Percentiles rank a stretch among this genome's conserved stretches.
phyloP scores from a whole-genome alignment of 2,888 invertebrate genomes.

The Eulithis prunata region DNA sequence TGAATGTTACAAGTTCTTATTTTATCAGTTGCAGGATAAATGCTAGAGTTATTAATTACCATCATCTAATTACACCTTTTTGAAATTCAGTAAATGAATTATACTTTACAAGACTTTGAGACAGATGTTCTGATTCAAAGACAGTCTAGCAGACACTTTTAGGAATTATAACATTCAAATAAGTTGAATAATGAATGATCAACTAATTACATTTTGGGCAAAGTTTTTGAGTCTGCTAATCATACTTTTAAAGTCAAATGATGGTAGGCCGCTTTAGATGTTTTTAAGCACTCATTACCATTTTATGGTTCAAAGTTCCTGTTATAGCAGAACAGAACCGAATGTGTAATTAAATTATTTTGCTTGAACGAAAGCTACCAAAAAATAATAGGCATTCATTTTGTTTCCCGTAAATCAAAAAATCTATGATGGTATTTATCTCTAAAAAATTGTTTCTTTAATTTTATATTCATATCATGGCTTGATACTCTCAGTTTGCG shows the following conservation, averaged over 20 bases:
- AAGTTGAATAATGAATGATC: not conserved
- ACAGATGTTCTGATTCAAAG: constrained; percentile 2
- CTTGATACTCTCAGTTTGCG: too few relatives aligned
- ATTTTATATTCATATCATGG: too few relatives aligned
- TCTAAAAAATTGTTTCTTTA: too few relatives aligned
- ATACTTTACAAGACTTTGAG: not conserved
- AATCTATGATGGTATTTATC: not conserved
- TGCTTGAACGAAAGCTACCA: not conserved
- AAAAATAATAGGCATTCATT: not conserved
- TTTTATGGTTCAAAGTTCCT: constrained; percentile 9
- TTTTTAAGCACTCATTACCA: constrained; percentile 20
- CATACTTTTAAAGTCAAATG: not conserved
- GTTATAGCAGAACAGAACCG: constrained; percentile 9
- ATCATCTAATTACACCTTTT: too few relatives aligned
- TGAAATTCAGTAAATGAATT: not conserved
- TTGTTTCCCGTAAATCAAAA: not conserved
- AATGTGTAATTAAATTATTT: constrained; percentile 1
- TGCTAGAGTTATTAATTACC: too few relatives aligned
- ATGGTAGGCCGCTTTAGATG: constrained; percentile 7
- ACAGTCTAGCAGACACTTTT: not conserved
- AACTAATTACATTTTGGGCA: not conserved
- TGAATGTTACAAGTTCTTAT: not conserved
- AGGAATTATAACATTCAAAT: not conserved
- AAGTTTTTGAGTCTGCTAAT: not conserved
- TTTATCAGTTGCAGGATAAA: too few relatives aligned